Percentiles rank a stretch among this genome's conserved stretches.
Evolutionary conservation across 2,113 vertebrate species (phyloP).

Genomic region (Emydocephalus ijimae): DNA sequence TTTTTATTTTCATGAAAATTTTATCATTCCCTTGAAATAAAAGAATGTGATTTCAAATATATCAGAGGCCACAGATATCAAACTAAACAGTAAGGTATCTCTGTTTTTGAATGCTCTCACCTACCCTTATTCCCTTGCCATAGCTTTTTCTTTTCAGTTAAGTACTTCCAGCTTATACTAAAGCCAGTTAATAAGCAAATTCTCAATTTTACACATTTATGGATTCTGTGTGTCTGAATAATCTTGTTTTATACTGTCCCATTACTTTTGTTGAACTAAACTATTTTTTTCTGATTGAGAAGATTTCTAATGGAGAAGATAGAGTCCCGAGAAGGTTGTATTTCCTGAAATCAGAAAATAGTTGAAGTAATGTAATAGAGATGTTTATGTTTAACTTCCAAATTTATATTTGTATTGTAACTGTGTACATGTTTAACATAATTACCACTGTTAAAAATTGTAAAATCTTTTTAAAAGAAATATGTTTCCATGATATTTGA

Average conservation of each 20-base stretch:
- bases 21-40: not conserved
- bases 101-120: not conserved
- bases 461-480: not conserved
- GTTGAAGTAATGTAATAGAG: not conserved
- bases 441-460: not conserved
- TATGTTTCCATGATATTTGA: not conserved
- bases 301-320: not conserved
- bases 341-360: not conserved
- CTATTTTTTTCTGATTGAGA: not conserved
- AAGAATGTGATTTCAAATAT: not conserved
- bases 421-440: not conserved
- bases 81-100: not conserved
- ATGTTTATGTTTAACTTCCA: not conserved
- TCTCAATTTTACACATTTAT: not conserved
- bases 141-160: not conserved
- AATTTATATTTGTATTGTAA: not conserved
- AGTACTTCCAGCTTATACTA: not conserved
- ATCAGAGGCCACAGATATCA: not conserved
- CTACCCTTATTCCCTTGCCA: not conserved
- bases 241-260: not conserved
- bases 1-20: not conserved
- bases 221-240: not conserved
- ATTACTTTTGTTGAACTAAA: not conserved
- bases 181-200: not conserved
- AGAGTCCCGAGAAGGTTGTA: not conserved